Evolutionary conservation across 2,888 invertebrate species (phyloP), one percentile per base, ranked within the genome.

Genomic region (Dysmachus trigonus): DNA sequence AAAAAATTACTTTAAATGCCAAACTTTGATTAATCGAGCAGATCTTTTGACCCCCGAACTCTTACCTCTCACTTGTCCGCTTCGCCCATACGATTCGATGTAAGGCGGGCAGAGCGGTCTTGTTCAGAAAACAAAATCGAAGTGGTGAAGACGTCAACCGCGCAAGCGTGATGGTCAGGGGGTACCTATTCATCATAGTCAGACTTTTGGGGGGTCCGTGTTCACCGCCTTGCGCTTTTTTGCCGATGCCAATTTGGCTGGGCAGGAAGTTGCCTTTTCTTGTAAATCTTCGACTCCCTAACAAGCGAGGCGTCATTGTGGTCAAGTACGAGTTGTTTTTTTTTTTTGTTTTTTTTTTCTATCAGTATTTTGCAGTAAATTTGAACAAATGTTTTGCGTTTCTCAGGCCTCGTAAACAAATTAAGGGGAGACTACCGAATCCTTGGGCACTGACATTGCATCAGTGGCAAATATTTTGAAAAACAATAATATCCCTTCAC

Each of bases 1-100:
- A 82, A 82, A 82, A 84, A 84, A 84, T 72, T 85, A 85, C 51
- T 85, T 85, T 85, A 31, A 85, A 85, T 85, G 85, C 74, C 85
- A 85, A 73, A 73, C 30, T 31, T 73, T 85, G 85, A 85, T 85
- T 85, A 85, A 85, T 85, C 53, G 85, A 74, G 31, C 74, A 74
- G 51, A 85, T 33, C 30, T 22, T 85, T 85, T 85, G 74, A 85
- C 85, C 85, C 51, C 31, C 74, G 85, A 85, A 73, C 85, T 85
- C 31, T 85, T 74, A 85, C 73, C 85, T 85, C 41, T 85, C 62
- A 71, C 82, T 82, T 79, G 47, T 30, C 47, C 10, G 82, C 22
- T n/a, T 82, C 35, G 31, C 71, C 35, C 71, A 82, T 82, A 62
- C 62, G 71, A 35, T 82, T 82, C 35, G 82, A 35, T 82, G 33